Conservation (phyloP, 2,797 vertebrate species). For the Ibycter americanus region DNA sequence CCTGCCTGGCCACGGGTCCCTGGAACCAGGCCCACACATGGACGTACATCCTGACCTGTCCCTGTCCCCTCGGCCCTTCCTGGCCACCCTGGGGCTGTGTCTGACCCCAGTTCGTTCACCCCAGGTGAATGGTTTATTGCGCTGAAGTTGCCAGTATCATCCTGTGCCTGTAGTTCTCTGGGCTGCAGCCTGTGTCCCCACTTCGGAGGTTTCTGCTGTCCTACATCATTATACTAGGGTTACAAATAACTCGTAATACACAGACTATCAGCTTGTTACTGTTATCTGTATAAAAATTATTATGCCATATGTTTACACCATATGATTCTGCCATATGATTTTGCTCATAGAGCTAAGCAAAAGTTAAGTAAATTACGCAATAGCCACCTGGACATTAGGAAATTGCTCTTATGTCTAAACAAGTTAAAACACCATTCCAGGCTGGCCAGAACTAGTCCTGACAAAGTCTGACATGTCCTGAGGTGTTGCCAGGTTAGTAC, state of each 20-base stretch:
- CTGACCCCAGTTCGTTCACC: neutral
- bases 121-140: neutral
- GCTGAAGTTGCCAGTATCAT: neutral
- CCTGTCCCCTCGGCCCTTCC: neutral
- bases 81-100: neutral
- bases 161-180: neutral
- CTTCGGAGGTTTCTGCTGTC: neutral
- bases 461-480: neutral
- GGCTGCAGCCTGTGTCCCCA: neutral
- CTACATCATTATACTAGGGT: neutral
- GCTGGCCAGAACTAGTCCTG: neutral
- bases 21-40: neutral
- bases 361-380: neutral
- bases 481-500: neutral
- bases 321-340: neutral
- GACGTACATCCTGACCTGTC: neutral
- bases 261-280: neutral
- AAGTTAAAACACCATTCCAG: neutral
- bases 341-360: neutral
- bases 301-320: neutral
- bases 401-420: neutral
- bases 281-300: neutral
- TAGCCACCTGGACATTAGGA: neutral
- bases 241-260: neutral
- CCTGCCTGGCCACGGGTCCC: neutral